Conservation (phyloP, 1,140 invertebrate genomes). For the Drosophila tani region DNA sequence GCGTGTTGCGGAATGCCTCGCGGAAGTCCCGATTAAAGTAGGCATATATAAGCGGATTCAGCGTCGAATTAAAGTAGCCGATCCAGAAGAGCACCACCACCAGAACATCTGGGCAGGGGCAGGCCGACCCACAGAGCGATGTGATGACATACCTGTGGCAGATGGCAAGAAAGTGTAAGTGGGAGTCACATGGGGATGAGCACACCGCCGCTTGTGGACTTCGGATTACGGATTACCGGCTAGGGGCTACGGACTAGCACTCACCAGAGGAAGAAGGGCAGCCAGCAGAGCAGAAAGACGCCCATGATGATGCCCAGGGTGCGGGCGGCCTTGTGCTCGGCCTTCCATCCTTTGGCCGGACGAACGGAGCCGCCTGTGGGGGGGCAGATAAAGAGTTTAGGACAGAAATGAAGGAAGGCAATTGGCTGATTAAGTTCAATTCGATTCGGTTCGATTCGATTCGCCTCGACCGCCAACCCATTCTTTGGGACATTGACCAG, state of each 20-base stretch:
- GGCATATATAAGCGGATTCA: conserved; percentile 98
- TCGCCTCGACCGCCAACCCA: conserved; percentile 10
- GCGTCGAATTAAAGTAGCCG: conserved; percentile 97
- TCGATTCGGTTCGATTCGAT: conserved; percentile 37
- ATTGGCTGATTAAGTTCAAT: conserved; percentile 63
- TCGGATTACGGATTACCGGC: conserved; percentile 26
- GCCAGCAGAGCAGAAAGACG: conserved; percentile 98
- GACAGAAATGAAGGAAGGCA: conserved; percentile 36
- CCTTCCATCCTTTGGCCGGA: conserved; percentile 91
- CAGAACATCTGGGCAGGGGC: conserved; percentile 92
- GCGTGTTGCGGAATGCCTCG: conserved; percentile 97
- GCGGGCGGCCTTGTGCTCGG: conserved; percentile 97
- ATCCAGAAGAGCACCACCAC: conserved; percentile 94
- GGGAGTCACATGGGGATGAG: conserved; percentile 24
- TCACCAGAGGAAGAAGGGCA: conserved; percentile 98
- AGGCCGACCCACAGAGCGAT: conserved; percentile 92
- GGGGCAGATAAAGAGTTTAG: conserved; percentile 57
- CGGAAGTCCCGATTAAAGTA: conserved; percentile 99
- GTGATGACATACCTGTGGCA: conserved; percentile 92
- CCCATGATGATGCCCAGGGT: conserved; percentile 98
- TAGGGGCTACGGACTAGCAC: conserved; percentile 85
- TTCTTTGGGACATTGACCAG: conserved; percentile 34
- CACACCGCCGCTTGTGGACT: conserved; percentile 1
- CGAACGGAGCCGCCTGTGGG: conserved; percentile 89
- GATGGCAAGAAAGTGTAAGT: background rate